Conservation (phyloP, 2,888 invertebrate genomes). For the Sinohyriopsis cumingii region DNA sequence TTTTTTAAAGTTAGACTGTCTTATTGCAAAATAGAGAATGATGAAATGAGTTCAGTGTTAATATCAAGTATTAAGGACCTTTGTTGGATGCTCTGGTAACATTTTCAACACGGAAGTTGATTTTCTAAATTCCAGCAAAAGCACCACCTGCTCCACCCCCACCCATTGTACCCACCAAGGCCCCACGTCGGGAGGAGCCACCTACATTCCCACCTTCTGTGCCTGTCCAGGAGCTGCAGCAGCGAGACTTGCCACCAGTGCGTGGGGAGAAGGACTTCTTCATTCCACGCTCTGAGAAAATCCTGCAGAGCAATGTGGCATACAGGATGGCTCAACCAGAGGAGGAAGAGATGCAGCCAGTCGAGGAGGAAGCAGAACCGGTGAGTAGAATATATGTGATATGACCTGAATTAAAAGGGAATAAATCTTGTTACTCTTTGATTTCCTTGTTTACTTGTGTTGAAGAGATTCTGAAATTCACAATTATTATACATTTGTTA, state of each 20-base stretch:
- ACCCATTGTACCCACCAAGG: slow-evolving; percentile 12
- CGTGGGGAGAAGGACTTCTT: slow-evolving; percentile 48
- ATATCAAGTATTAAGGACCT: no score
- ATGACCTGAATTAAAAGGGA: no score
- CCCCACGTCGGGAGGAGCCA: slow-evolving; percentile 8
- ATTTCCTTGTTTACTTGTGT: no score
- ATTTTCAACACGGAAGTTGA: no score
- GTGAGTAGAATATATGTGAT: slow-evolving; percentile 6
- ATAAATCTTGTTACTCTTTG: no score
- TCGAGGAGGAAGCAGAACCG: slow-evolving; percentile 27
- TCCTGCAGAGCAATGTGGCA: slow-evolving; percentile 49
- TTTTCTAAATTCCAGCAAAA: slow-evolving; percentile 12
- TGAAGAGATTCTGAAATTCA: no score
- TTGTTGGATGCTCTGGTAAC: no score
- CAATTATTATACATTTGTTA: not conserved
- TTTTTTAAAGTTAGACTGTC: no score
- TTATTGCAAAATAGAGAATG: no score
- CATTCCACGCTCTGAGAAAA: slow-evolving; percentile 45
- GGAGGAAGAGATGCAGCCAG: slow-evolving; percentile 41
- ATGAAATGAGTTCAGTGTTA: no score
- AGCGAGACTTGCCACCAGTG: slow-evolving; percentile 32
- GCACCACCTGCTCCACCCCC: slow-evolving; percentile 27
- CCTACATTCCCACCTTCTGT: slow-evolving; percentile 31
- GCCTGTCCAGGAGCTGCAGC: slow-evolving; percentile 35
- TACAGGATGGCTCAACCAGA: slow-evolving; percentile 45